Evolutionary conservation across 2,888 invertebrate species (phyloP), one percentile per base, ranked within the genome.

Genomic region (Margaritifera margaritifera): DNA sequence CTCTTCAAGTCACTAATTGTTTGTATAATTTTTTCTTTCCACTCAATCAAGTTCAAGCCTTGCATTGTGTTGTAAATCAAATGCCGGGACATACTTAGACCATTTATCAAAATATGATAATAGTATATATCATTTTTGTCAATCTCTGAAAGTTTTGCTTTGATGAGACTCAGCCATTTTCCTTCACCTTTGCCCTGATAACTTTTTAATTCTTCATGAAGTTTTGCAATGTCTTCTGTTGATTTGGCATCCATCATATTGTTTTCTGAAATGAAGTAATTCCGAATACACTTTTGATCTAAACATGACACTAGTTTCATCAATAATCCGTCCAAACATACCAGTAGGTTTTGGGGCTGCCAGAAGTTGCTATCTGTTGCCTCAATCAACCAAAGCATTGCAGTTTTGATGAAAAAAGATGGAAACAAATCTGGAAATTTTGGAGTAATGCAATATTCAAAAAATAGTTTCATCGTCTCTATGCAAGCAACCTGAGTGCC

Each of bases 181-280:
- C 1, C 22, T 15, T 18, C 6, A 24, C 58, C 57, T 24, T 57
- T 31, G 50, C 20, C 1, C 58, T 42, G 6, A n/a, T 51, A 65
- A 2, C 2, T 58, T n/a, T 0, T 6, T 50, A 65, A 6, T 19
- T 65, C 64, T 8, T n/a, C n/a, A 50, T 19, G 50, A 24, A 65
- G 52, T 19, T 25, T 4, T 20, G 42, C 24, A 18, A 64, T 22
- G 50, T 52, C 50, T 11, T 51, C 20, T 58, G 24, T 0, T 25
- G 50, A 50, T 57, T 57, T 58, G 19, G 64, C 25, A 58, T 65
- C 64, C 51, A 65, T 65, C 64, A 65, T 65, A 52, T 65, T 65
- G 19, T 65, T 57, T 31, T 15, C 42, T 8, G 64, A 50, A 4
- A 65, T 65, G 58, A 65, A 65, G n/a, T 58, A 65, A 51, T 65